These are phyloP conservation scores for Pegoplata infirma DNA, from an alignment of 2,888 invertebrate genomes.

Conservation along the genomic window DNA sequence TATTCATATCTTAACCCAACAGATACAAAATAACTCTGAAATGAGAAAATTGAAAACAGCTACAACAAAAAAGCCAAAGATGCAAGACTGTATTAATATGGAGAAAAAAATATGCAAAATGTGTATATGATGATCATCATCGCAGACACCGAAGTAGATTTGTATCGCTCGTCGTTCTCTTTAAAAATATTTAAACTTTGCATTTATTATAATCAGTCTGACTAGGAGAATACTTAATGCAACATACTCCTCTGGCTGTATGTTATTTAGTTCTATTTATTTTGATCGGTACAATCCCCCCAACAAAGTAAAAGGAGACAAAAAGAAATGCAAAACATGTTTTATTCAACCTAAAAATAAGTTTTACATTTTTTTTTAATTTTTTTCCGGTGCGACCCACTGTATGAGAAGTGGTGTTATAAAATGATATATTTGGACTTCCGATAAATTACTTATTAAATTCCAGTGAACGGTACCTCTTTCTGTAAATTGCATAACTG, in stretches of 20 bases:
- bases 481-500: too few species aligned
- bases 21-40: neutral
- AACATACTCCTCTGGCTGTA: neutral
- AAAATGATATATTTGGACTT: too few species aligned
- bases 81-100: neutral
- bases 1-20: neutral
- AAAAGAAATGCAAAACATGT: neutral
- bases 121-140: constrained; percentile 5
- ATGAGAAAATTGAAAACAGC: neutral
- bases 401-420: too few species aligned
- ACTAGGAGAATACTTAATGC: neutral
- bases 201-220: constrained; percentile 15
- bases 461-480: too few species aligned
- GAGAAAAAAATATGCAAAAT: constrained; percentile 7
- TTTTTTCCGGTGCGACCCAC: too few species aligned
- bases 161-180: neutral
- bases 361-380: too few species aligned
- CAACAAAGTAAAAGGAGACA: neutral
- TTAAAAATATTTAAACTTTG: neutral
- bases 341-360: neutral
- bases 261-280: neutral
- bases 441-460: too few species aligned
- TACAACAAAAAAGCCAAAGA: neutral
- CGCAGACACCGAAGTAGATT: neutral
- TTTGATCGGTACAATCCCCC: neutral